These are phyloP conservation scores for Polypedilum pembai DNA, from an alignment of 1,140 invertebrate species.

Conservation along the genomic window DNA sequence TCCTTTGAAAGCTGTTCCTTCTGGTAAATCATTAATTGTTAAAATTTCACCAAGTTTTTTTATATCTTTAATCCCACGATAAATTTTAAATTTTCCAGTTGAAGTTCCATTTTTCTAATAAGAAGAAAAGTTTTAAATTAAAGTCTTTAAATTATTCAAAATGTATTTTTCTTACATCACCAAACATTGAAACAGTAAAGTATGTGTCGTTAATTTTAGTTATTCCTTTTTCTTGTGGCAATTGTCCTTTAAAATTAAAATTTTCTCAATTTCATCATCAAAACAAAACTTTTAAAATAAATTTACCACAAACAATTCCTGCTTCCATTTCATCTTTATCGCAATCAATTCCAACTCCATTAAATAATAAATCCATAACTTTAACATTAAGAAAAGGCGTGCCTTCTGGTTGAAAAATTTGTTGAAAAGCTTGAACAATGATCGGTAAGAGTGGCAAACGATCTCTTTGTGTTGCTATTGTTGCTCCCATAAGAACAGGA, in stretches of 20 bases:
- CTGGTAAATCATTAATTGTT: background rate
- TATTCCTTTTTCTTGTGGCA: constrained; percentile 43
- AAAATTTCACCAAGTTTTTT: background rate
- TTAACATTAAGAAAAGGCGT: constrained; percentile 54
- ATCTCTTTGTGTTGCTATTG: constrained; percentile 45
- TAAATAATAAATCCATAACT: constrained; percentile 60
- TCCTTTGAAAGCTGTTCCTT: background rate
- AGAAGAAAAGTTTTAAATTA: background rate
- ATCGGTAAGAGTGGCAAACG: constrained; percentile 56
- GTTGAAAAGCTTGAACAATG: constrained; percentile 48
- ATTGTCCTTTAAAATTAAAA: constrained; percentile 35
- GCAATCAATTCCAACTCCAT: constrained; percentile 61
- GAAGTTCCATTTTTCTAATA: background rate
- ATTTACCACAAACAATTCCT: constrained; percentile 54
- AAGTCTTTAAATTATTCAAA: background rate
- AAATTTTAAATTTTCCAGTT: background rate
- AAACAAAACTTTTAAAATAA: too few species aligned
- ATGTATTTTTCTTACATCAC: constrained; percentile 48
- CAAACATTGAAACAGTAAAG: constrained; percentile 61
- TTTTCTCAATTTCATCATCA: too few species aligned
- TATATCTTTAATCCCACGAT: background rate
- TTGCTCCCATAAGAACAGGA: constrained; percentile 50
- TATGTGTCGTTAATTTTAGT: constrained; percentile 50
- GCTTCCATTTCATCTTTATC: constrained; percentile 60
- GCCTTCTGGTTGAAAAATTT: constrained; percentile 53